Percentiles rank a stretch among this genome's conserved stretches.
Evolutionary conservation across 1,140 invertebrate genomes (phyloP).

Genomic region (Steinernema khuongi): DNA sequence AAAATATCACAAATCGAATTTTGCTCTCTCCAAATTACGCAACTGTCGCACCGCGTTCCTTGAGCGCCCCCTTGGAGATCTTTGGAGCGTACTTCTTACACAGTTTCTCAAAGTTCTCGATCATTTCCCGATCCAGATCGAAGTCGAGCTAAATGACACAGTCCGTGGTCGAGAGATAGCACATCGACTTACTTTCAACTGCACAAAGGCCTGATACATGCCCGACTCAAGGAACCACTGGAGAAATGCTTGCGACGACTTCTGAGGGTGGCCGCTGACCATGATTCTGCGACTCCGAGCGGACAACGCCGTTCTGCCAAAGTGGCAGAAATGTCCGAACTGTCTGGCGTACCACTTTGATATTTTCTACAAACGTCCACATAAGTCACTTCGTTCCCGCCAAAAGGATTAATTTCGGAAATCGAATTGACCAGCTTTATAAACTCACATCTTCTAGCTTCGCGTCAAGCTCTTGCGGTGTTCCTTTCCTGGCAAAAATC

Average conservation of each 20-base stretch:
- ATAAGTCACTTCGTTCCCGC: too few species aligned
- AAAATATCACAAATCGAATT: too few species aligned
- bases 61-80: not conserved
- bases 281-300: not conserved
- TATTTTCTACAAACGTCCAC: not conserved
- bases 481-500: slow-evolving; percentile 1
- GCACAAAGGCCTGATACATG: slow-evolving; percentile 7
- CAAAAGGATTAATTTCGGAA: too few species aligned
- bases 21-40: too few species aligned
- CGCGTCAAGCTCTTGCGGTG: not conserved
- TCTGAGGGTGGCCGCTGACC: slow-evolving; percentile 19
- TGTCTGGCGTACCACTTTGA: slow-evolving; percentile 28
- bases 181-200: not conserved
- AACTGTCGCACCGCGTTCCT: too few species aligned
- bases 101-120: not conserved
- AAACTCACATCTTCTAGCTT: slow-evolving; percentile 21
- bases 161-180: not conserved
- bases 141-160: not conserved
- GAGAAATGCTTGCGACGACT: slow-evolving; percentile 19
- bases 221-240: slow-evolving; percentile 17
- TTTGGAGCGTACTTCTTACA: slow-evolving; percentile 12
- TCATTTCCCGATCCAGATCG: not conserved
- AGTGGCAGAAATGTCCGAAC: slow-evolving; percentile 22
- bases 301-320: slow-evolving; percentile 9
- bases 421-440: not conserved